Conservation (phyloP, 2,888 invertebrate genomes). For the Rhingia campestris region DNA sequence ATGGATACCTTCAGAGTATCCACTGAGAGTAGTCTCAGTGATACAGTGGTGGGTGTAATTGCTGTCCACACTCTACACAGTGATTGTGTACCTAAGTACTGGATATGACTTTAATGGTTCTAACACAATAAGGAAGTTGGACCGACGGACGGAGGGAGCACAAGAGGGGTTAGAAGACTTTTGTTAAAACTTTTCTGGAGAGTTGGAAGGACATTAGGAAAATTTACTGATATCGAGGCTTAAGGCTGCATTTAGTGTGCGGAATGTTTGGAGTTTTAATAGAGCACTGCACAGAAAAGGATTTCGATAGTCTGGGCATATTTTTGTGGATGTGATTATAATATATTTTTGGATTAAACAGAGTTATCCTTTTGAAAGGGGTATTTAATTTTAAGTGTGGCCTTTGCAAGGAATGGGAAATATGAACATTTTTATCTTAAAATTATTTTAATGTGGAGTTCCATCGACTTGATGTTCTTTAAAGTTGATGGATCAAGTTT, state of each 20-base stretch:
- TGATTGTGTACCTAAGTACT: conserved; percentile 27
- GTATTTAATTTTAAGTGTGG: too few species aligned
- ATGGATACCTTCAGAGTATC: conserved; percentile 5
- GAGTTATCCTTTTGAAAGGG: background rate
- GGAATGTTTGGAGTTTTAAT: conserved; percentile 20
- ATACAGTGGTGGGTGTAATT: conserved; percentile 42
- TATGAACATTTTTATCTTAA: too few species aligned
- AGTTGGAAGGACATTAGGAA: conserved; percentile 54
- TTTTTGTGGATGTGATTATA: background rate
- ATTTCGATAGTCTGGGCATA: background rate
- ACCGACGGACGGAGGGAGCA: conserved; percentile 9
- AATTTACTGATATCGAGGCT: conserved; percentile 45
- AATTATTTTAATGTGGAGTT: too few species aligned
- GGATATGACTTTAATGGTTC: conserved; percentile 51
- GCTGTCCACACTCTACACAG: conserved; percentile 38
- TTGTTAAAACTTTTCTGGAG: conserved; percentile 26
- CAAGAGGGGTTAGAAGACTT: conserved; percentile 19
- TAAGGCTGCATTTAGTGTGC: conserved; percentile 13
- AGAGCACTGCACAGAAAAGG: background rate
- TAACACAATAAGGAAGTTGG: conserved; percentile 33
- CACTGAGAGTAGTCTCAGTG: too few species aligned
- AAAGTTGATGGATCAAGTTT: too few species aligned
- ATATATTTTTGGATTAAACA: background rate
- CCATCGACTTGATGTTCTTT: too few species aligned
- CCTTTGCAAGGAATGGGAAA: too few species aligned